Conservation (phyloP, 2,797 vertebrate species). For the Acanthopagrus latus region DNA sequence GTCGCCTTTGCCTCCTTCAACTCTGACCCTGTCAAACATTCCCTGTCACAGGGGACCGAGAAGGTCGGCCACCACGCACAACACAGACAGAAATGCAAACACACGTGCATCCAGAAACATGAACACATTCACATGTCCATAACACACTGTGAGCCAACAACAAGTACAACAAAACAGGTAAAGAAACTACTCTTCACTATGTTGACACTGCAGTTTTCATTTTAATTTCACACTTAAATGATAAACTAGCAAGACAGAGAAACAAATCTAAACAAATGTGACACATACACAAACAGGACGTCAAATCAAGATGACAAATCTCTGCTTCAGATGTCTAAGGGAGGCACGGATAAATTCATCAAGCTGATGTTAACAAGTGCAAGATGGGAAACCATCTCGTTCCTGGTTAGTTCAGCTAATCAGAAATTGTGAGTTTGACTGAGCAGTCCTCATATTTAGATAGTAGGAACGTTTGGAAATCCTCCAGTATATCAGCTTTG, state of each 20-base stretch:
- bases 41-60: constrained; percentile 33
- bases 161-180: background rate
- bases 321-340: background rate
- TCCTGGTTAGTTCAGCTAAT: background rate
- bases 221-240: background rate
- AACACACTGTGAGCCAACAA: background rate
- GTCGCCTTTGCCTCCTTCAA: constrained; percentile 43
- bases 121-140: background rate
- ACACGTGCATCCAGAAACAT: background rate
- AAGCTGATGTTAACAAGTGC: constrained; percentile 22
- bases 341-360: constrained; percentile 7
- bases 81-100: constrained; percentile 24
- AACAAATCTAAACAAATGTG: constrained; percentile 8
- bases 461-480: background rate
- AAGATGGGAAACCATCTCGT: background rate
- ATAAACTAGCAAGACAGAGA: background rate
- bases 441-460: background rate
- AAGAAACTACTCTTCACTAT: background rate
- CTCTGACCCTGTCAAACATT: constrained; percentile 65
- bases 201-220: background rate
- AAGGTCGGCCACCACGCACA: constrained; percentile 1
- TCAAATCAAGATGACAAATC: constrained; percentile 19
- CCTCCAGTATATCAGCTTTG: background rate
- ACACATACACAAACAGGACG: constrained; percentile 13
- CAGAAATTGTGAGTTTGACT: background rate